Conservation (phyloP, 2,888 invertebrate species). For the Anthophora plumipes region DNA sequence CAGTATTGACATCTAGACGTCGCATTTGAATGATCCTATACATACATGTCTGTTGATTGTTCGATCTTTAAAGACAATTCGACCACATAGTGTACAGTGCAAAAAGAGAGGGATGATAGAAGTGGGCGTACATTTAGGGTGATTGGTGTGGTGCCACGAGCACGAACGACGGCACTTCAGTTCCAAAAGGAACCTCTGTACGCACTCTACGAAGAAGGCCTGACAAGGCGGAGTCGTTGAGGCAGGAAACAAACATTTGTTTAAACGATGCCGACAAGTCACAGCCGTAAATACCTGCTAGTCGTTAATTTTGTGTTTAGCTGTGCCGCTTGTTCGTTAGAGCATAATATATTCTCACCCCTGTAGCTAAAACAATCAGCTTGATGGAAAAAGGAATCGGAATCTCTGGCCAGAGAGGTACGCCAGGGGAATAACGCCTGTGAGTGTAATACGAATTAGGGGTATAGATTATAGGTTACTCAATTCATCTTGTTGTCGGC, state of each 20-base stretch:
- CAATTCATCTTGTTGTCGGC: slow-evolving; percentile 43
- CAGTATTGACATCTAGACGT: too few relatives aligned
- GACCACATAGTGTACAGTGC: slow-evolving; percentile 15
- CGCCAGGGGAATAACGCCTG: slow-evolving; percentile 38
- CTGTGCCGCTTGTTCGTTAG: slow-evolving; percentile 75
- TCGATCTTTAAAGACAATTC: slow-evolving; percentile 17
- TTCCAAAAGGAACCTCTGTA: slow-evolving; percentile 36
- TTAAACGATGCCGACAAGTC: slow-evolving; percentile 79
- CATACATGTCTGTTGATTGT: neutral
- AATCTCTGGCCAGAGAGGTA: slow-evolving; percentile 36
- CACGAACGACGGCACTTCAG: slow-evolving; percentile 44
- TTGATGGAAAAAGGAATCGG: slow-evolving; percentile 31
- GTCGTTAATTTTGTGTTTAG: slow-evolving; percentile 80
- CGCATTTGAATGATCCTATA: too few relatives aligned
- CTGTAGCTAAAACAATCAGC: slow-evolving; percentile 79
- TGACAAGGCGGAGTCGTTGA: slow-evolving; percentile 60
- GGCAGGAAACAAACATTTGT: slow-evolving; percentile 79
- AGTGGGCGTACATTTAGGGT: slow-evolving; percentile 37
- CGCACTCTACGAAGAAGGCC: slow-evolving; percentile 50
- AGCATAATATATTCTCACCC: slow-evolving; percentile 80
- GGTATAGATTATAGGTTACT: slow-evolving; percentile 57
- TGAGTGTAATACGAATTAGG: slow-evolving; percentile 51
- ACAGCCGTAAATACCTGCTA: slow-evolving; percentile 75
- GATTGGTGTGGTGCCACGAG: slow-evolving; percentile 57
- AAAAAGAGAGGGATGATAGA: slow-evolving; percentile 49